Conservation (phyloP, 2,888 invertebrate genomes). For the Microlaimidae sp. region DNA sequence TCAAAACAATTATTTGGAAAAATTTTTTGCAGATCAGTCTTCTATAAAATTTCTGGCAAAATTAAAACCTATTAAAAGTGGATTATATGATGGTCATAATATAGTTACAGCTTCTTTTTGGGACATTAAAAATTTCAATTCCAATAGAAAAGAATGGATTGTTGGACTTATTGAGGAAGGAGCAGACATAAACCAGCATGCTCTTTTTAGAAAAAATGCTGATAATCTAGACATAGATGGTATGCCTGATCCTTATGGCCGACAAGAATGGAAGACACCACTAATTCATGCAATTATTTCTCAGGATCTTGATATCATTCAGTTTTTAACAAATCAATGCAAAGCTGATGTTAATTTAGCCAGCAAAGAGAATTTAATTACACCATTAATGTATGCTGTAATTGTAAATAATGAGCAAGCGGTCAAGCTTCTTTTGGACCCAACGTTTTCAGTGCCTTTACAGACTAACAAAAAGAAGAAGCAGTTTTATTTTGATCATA, state of each 20-base stretch:
- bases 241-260: background rate
- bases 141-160: no score
- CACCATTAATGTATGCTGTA: slow-evolving; percentile 40
- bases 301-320: slow-evolving; percentile 32
- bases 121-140: no score
- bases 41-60: no score
- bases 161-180: no score
- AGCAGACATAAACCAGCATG: no score
- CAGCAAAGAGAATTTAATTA: slow-evolving; percentile 21
- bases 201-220: background rate
- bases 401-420: slow-evolving; percentile 37
- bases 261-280: slow-evolving; percentile 28
- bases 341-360: slow-evolving; percentile 5
- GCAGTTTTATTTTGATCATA: no score
- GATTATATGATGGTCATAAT: no score
- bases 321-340: slow-evolving; percentile 33
- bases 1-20: no score
- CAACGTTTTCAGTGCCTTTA: slow-evolving; percentile 25
- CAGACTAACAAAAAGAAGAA: no score
- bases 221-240: background rate
- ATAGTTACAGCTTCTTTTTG: no score
- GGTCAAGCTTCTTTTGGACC: slow-evolving; percentile 37
- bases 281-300: slow-evolving; percentile 37
- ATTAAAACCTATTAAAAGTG: no score
- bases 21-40: no score